phyloP scores from a whole-genome alignment of 2,113 vertebrate species.

The Variabilichromis moorii region DNA sequence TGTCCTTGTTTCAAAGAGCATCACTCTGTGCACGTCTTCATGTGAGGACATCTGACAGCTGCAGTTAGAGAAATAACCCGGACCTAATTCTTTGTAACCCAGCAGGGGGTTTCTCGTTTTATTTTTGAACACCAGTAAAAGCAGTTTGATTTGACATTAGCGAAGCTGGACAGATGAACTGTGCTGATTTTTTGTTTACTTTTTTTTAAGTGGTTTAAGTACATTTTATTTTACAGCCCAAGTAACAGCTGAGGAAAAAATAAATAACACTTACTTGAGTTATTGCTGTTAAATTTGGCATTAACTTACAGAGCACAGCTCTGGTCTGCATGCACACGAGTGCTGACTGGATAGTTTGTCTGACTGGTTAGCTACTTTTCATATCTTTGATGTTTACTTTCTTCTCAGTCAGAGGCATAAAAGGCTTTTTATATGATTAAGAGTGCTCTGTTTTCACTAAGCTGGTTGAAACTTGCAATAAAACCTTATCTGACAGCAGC shows the following conservation, averaged over 20 bases:
- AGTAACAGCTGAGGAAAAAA: not conserved
- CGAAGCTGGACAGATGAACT: not conserved
- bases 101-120: not conserved
- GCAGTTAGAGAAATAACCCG: not conserved
- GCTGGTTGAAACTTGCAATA: not conserved
- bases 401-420: not conserved
- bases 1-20: not conserved
- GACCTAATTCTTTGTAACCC: not conserved
- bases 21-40: not conserved
- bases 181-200: not conserved
- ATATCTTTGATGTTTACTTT: not conserved
- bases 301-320: not conserved
- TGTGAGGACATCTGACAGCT: not conserved
- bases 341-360: not conserved
- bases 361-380: not conserved
- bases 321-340: not conserved
- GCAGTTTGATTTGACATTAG: not conserved
- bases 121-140: not conserved
- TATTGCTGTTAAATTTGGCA: not conserved
- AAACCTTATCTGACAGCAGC: slow-evolving; percentile 10
- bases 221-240: not conserved
- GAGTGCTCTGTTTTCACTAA: not conserved
- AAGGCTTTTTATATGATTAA: not conserved
- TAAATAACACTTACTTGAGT: not conserved
- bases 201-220: not conserved